Conservation (phyloP, 2,888 invertebrate genomes). For the Leptogaster cylindrica region DNA sequence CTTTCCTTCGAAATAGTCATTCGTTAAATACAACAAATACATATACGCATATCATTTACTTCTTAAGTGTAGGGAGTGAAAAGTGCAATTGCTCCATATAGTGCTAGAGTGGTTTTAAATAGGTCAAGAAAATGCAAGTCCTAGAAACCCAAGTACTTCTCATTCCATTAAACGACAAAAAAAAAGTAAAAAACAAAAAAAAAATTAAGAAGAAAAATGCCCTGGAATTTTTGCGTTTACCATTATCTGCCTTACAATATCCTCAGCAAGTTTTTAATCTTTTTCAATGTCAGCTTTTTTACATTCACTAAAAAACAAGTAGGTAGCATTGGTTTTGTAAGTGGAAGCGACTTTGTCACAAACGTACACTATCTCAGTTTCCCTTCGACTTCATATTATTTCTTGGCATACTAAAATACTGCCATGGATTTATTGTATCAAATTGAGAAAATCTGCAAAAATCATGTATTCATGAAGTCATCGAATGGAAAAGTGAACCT, state of each 20-base stretch:
- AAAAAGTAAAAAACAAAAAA: too few relatives aligned
- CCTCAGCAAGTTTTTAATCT: background rate
- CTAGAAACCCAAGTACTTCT: too few relatives aligned
- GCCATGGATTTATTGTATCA: slow-evolving; percentile 26
- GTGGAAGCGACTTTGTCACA: background rate
- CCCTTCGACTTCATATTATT: slow-evolving; percentile 1
- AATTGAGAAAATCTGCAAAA: slow-evolving; percentile 30
- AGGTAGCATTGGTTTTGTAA: background rate
- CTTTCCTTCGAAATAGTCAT: too few relatives aligned
- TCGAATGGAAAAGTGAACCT: slow-evolving; percentile 31
- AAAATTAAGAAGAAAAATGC: background rate
- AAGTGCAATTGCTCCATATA: too few relatives aligned
- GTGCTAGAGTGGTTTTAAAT: too few relatives aligned
- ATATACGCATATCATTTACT: too few relatives aligned
- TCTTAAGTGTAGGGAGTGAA: too few relatives aligned
- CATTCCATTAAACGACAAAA: too few relatives aligned
- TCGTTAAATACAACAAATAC: too few relatives aligned
- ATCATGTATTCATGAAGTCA: slow-evolving; percentile 28
- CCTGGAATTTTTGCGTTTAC: slow-evolving; percentile 2
- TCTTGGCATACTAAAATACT: background rate
- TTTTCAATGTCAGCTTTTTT: background rate
- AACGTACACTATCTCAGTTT: background rate
- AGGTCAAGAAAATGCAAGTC: too few relatives aligned
- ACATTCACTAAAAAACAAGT: background rate
- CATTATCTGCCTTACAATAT: background rate